A percentile compares a stretch with the other conserved stretches of the same genome.
phyloP scores from a whole-genome alignment of 2,797 vertebrate genomes.

The Hipposideros larvatus region DNA sequence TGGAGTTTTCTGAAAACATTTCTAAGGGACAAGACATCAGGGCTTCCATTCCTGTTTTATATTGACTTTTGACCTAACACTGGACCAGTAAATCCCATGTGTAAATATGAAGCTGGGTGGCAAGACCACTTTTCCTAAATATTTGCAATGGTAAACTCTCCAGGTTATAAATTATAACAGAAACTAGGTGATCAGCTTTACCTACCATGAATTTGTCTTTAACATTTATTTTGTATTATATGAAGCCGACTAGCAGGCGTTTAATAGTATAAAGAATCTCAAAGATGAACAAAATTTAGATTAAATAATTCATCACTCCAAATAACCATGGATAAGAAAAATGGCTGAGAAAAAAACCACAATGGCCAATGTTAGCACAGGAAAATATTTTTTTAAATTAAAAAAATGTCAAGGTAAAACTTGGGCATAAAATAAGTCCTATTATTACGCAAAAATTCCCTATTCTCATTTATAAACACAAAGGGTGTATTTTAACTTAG shows the following conservation, averaged over 20 bases:
- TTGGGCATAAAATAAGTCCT: slow-evolving; percentile 34
- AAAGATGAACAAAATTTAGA: slow-evolving; percentile 52
- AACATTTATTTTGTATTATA: slow-evolving; percentile 9
- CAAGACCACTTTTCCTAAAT: slow-evolving; percentile 63
- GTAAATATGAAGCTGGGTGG: slow-evolving; percentile 56
- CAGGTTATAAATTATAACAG: slow-evolving; percentile 59
- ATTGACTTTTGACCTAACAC: slow-evolving; percentile 57
- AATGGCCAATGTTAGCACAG: not conserved
- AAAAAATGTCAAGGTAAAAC: slow-evolving; percentile 54
- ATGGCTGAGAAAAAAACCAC: not conserved
- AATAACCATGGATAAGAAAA: slow-evolving; percentile 45
- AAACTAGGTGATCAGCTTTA: slow-evolving; percentile 35
- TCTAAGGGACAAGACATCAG: slow-evolving; percentile 36
- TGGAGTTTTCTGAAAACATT: slow-evolving; percentile 68
- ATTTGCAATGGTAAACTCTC: slow-evolving; percentile 57
- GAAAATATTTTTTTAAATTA: slow-evolving; percentile 46
- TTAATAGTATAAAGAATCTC: slow-evolving; percentile 32
- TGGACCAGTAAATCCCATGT: slow-evolving; percentile 34
- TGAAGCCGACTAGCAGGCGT: slow-evolving; percentile 24
- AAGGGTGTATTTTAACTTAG: slow-evolving; percentile 31
- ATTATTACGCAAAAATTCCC: slow-evolving; percentile 64
- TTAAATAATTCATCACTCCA: slow-evolving; percentile 60
- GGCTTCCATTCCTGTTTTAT: slow-evolving; percentile 55
- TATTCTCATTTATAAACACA: slow-evolving; percentile 64
- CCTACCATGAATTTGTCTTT: not conserved